Evolutionary conservation across 2,888 invertebrate species (phyloP).

Genomic region (Cataglyphis livida): DNA sequence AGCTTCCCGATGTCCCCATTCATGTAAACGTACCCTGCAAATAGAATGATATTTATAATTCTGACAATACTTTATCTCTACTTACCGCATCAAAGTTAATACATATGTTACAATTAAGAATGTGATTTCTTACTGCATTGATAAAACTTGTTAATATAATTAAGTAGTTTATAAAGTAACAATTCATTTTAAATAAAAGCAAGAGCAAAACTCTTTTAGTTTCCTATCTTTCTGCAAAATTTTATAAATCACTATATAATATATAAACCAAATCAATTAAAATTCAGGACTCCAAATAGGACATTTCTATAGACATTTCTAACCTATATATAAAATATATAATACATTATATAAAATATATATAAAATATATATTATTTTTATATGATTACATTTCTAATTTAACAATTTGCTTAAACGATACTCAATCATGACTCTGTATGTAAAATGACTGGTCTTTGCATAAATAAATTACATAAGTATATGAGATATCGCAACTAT

Average conservation of each 20-base stretch:
- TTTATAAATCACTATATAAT: background rate
- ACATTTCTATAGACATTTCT: constrained; percentile 9
- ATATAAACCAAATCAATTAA: background rate
- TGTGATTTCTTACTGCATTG: background rate
- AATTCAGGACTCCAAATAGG: background rate
- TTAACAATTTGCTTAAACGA: background rate
- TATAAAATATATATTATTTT: background rate
- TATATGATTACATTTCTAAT: background rate
- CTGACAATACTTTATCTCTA: background rate
- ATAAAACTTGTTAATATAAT: background rate
- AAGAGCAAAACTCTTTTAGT: background rate
- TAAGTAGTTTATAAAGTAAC: background rate
- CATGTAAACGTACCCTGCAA: constrained; percentile 92
- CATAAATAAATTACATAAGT: background rate
- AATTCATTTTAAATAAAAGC: background rate
- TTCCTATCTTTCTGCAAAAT: background rate
- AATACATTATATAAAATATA: background rate
- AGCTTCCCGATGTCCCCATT: constrained; percentile 93
- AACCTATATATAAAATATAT: constrained; percentile 7
- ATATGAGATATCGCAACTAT: background rate
- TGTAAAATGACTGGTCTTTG: background rate
- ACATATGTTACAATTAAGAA: background rate
- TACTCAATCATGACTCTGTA: background rate
- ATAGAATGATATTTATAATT: constrained; percentile 65
- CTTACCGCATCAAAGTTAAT: background rate